Conservation (phyloP, 2,797 vertebrate species). For the Malacoraja senta region DNA sequence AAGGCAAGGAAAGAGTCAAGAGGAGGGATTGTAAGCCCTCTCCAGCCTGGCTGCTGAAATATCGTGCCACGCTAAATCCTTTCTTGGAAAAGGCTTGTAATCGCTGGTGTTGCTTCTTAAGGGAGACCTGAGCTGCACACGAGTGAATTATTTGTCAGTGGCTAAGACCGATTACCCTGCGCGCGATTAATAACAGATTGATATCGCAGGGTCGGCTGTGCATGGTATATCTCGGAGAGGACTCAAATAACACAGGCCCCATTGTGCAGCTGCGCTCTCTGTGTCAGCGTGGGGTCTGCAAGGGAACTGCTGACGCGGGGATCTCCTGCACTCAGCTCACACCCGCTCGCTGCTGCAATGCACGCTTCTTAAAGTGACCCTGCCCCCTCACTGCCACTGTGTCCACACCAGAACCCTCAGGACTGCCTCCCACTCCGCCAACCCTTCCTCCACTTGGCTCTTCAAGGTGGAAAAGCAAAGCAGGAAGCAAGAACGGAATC, state of each 20-base stretch:
- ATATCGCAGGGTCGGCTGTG: slow-evolving; percentile 13
- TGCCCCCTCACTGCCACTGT: not conserved
- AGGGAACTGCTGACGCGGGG: slow-evolving; percentile 34
- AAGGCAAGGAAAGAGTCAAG: slow-evolving; percentile 14
- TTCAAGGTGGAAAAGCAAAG: not conserved
- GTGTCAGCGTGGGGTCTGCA: slow-evolving; percentile 16
- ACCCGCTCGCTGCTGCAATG: not conserved
- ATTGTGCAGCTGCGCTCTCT: slow-evolving; percentile 26
- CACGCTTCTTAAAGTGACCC: not conserved
- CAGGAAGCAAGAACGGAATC: not conserved
- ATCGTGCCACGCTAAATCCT: not conserved
- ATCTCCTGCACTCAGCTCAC: not conserved
- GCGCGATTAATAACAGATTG: slow-evolving; percentile 37
- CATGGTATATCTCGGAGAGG: slow-evolving; percentile 28
- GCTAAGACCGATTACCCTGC: slow-evolving; percentile 37
- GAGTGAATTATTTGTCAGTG: slow-evolving; percentile 38
- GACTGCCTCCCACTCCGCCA: not conserved
- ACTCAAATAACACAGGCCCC: slow-evolving; percentile 35
- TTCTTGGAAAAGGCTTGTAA: slow-evolving; percentile 28
- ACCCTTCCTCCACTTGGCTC: too few species aligned
- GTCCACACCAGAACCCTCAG: not conserved
- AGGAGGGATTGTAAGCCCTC: slow-evolving; percentile 15
- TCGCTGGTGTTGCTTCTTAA: slow-evolving; percentile 30
- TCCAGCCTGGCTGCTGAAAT: not conserved
- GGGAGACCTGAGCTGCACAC: slow-evolving; percentile 1